These are phyloP conservation scores for Bombus ignitus DNA, from an alignment of 1,140 invertebrate species.

Conservation along the genomic window DNA sequence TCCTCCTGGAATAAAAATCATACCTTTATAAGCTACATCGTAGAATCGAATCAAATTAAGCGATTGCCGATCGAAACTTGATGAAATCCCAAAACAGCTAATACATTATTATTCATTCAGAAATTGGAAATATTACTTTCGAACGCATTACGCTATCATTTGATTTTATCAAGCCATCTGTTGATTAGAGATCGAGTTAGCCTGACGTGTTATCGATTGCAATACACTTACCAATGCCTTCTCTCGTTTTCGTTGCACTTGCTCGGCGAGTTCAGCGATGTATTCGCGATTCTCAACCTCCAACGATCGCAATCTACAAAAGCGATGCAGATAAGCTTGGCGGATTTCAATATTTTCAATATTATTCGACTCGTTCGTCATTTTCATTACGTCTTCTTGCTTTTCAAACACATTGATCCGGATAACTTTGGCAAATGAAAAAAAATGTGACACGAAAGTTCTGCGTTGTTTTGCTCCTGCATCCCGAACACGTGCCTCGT, in stretches of 20 bases:
- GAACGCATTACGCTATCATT: neutral
- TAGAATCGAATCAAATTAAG: neutral
- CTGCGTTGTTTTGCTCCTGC: neutral
- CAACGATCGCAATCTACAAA: constrained; percentile 67
- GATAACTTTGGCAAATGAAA: neutral
- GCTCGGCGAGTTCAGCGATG: constrained; percentile 73
- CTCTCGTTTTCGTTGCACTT: constrained; percentile 74
- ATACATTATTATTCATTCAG: neutral
- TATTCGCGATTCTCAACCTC: constrained; percentile 72
- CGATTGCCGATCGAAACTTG: neutral
- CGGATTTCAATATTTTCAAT: neutral
- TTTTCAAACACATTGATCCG: neutral
- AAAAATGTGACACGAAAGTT: too few species aligned
- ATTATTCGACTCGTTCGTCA: neutral
- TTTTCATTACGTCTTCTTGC: neutral
- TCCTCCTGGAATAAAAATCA: constrained; percentile 77
- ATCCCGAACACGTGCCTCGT: neutral
- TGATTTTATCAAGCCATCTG: neutral
- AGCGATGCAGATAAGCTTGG: constrained; percentile 13
- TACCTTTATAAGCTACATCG: neutral
- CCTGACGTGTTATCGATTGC: neutral
- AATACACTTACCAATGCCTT: constrained; percentile 68
- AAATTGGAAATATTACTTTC: neutral
- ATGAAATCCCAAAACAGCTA: neutral
- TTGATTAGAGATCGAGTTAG: neutral